A percentile compares a stretch with the other conserved stretches of the same genome.
phyloP scores from a whole-genome alignment of 2,113 vertebrate species.

The Cottus gobio region DNA sequence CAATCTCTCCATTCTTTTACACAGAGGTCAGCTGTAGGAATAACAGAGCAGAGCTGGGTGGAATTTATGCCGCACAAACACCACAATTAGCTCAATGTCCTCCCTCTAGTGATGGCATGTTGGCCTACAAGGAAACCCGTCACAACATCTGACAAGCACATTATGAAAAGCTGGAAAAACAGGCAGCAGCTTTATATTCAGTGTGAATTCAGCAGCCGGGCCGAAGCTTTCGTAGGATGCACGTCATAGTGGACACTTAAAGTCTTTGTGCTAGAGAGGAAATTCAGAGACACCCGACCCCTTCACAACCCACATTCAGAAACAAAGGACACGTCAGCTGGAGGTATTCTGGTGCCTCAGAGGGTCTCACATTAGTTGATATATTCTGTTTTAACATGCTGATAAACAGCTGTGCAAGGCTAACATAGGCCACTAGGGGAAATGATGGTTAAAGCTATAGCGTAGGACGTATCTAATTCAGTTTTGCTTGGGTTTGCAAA shows the following conservation, averaged over 20 bases:
- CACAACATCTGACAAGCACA: not conserved
- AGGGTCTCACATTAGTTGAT: slow-evolving; percentile 4
- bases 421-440: not conserved
- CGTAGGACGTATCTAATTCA: not conserved
- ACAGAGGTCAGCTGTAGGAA: not conserved
- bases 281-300: not conserved
- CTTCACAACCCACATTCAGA: not conserved
- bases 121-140: not conserved
- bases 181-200: not conserved
- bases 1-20: not conserved
- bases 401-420: slow-evolving; percentile 29
- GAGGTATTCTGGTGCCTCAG: not conserved
- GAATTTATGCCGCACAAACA: not conserved
- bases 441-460: slow-evolving; percentile 22
- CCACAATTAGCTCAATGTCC: not conserved
- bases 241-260: not conserved
- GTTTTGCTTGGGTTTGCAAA: not conserved
- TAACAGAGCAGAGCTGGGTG: not conserved
- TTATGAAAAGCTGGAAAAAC: not conserved
- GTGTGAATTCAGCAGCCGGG: not conserved
- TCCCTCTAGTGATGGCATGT: not conserved
- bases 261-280: not conserved
- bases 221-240: not conserved
- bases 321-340: slow-evolving; percentile 9
- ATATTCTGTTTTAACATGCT: slow-evolving; percentile 10